A percentile compares a stretch with the other conserved stretches of the same genome.
Conservation (phyloP, 2,113 vertebrate genomes). For the Boleophthalmus pectinirostris region DNA sequence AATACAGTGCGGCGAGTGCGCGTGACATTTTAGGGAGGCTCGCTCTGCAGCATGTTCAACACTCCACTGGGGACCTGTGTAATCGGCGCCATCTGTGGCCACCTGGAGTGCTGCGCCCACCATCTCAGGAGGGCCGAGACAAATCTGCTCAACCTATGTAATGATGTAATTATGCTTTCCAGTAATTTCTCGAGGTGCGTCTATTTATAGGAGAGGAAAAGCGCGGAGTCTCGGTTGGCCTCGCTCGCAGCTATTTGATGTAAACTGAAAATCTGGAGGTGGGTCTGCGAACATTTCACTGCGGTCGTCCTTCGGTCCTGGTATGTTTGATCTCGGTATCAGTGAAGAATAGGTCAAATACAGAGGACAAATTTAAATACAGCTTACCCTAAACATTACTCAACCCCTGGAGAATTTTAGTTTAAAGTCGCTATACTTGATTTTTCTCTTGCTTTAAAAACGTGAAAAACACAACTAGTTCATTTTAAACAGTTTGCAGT, state of each 20-base stretch:
- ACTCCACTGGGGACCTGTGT: not conserved
- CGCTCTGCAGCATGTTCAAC: not conserved
- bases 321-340: too few species aligned
- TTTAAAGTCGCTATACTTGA: too few species aligned
- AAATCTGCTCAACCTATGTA: conserved; percentile 4
- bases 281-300: too few species aligned
- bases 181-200: not conserved
- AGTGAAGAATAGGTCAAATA: too few species aligned
- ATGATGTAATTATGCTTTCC: not conserved
- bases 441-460: too few species aligned
- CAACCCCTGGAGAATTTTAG: too few species aligned
- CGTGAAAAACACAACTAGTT: too few species aligned
- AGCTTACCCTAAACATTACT: too few species aligned
- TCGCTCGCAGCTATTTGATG: not conserved
- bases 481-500: too few species aligned
- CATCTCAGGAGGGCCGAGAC: conserved; percentile 1
- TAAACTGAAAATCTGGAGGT: too few species aligned
- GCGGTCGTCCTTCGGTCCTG: too few species aligned
- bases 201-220: not conserved
- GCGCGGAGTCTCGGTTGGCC: not conserved
- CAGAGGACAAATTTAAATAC: too few species aligned
- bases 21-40: not conserved
- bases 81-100: conserved; percentile 9
- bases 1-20: not conserved
- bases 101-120: not conserved